A percentile compares a stretch with the other conserved stretches of the same genome.
Conservation (phyloP, 2,888 invertebrate species). For the Nomada lathburiana region DNA sequence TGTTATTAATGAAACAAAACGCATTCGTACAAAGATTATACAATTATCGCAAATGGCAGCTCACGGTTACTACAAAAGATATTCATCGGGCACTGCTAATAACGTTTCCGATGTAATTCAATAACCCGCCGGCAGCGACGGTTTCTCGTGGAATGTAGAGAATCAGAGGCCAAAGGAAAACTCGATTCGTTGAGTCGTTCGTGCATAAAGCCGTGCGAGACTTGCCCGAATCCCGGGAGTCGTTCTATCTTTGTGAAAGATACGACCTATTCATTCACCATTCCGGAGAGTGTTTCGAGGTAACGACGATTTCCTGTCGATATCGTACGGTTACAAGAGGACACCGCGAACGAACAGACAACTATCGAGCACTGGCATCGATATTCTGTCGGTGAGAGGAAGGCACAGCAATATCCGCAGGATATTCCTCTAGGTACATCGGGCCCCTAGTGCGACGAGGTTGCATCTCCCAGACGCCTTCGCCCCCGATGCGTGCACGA, state of each 20-base stretch:
- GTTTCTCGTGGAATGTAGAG: not conserved
- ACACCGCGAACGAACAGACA: slow-evolving; percentile 48
- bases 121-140: not conserved
- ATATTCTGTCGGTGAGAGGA: slow-evolving; percentile 56
- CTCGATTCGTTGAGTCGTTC: slow-evolving; percentile 5
- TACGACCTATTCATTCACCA: slow-evolving; percentile 46
- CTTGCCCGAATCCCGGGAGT: slow-evolving; percentile 18
- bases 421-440: slow-evolving; percentile 35
- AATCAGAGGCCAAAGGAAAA: slow-evolving; percentile 10
- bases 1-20: too few relatives aligned
- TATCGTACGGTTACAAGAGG: slow-evolving; percentile 40
- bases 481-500: not conserved
- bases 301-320: slow-evolving; percentile 58
- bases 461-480: slow-evolving; percentile 1
- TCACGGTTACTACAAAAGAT: not conserved
- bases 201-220: slow-evolving; percentile 15
- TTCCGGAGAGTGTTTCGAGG: slow-evolving; percentile 46
- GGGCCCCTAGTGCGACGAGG: not conserved
- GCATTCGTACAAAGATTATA: not conserved
- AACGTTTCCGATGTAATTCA: slow-evolving; percentile 16
- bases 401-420: slow-evolving; percentile 57
- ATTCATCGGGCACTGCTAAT: not conserved
- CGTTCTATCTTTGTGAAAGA: not conserved
- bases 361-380: slow-evolving; percentile 57
- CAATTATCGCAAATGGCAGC: not conserved